Evolutionary conservation across 1,140 invertebrate species (phyloP).

Genomic region (Drosophila kohkoa): DNA sequence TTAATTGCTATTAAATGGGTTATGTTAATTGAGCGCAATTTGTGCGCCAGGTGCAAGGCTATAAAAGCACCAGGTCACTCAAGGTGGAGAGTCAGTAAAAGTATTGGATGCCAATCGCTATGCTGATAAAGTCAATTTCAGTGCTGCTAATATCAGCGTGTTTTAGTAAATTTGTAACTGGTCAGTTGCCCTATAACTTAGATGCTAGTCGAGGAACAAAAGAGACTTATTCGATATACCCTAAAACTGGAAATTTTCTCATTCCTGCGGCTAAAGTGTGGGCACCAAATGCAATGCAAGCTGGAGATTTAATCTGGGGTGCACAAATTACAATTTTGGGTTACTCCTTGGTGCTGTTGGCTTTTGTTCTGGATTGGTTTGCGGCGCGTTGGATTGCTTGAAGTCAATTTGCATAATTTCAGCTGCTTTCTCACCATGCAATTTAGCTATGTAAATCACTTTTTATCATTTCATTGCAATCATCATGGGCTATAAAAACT

Average conservation of each 20-base stretch:
- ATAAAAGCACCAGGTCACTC: constrained; percentile 22
- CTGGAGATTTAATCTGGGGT: constrained; percentile 38
- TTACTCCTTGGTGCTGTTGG: constrained; percentile 10
- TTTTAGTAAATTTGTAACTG: neutral
- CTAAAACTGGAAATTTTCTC: neutral
- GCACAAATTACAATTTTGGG: constrained; percentile 29
- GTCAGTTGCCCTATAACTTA: neutral
- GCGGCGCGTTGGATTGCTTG: neutral
- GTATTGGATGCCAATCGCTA: constrained; percentile 6
- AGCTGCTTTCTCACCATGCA: constrained; percentile 28
- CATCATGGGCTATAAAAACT: constrained; percentile 36
- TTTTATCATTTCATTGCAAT: constrained; percentile 33
- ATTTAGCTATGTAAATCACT: constrained; percentile 47
- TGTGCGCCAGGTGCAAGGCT: constrained; percentile 13
- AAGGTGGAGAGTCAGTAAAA: constrained; percentile 19
- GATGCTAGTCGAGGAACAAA: neutral
- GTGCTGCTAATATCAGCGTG: neutral
- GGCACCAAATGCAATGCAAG: constrained; percentile 25
- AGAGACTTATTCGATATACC: neutral
- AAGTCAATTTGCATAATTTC: constrained; percentile 46
- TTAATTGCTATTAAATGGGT: constrained; percentile 6
- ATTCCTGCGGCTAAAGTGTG: constrained; percentile 6
- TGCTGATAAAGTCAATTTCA: constrained; percentile 19
- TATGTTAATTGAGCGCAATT: constrained; percentile 31
- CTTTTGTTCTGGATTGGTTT: constrained; percentile 22